A percentile compares a stretch with the other conserved stretches of the same genome.
phyloP scores from a whole-genome alignment of 2,888 invertebrate species.

The Euplexia lucipara region DNA sequence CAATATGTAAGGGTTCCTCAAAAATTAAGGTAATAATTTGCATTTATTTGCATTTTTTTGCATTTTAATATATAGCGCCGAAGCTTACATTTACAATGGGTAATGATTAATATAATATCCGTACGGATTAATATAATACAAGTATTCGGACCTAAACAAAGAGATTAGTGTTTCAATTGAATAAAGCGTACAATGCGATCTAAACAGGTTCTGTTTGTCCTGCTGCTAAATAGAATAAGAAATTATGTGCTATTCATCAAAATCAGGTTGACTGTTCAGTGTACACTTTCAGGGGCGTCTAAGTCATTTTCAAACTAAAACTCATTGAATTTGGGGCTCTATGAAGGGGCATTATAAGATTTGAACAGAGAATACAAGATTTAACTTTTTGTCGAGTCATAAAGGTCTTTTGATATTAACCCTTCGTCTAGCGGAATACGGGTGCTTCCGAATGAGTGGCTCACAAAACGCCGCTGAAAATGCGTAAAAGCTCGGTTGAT shows the following conservation, averaged over 20 bases:
- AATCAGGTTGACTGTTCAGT: conserved; percentile 56
- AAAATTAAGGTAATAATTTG: conserved; percentile 35
- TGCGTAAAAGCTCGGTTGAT: conserved; percentile 78
- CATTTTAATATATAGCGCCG: conserved; percentile 1
- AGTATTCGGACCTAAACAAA: conserved; percentile 44
- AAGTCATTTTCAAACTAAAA: conserved; percentile 55
- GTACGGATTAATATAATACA: conserved; percentile 35
- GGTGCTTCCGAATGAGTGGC: conserved; percentile 70
- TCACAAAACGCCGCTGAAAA: conserved; percentile 80
- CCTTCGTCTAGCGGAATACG: conserved; percentile 66
- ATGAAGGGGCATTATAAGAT: conserved; percentile 62
- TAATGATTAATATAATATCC: conserved; percentile 37
- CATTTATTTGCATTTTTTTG: conserved; percentile 26
- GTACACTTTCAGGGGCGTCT: conserved; percentile 53
- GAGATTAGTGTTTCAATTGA: conserved; percentile 59
- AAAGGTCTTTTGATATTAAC: conserved; percentile 72
- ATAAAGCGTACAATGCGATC: conserved; percentile 66
- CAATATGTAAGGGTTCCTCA: neutral
- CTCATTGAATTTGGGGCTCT: conserved; percentile 56
- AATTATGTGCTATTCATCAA: conserved; percentile 76
- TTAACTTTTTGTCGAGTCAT: conserved; percentile 64
- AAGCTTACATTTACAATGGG: conserved; percentile 15
- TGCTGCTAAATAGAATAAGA: conserved; percentile 68
- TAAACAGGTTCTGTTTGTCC: conserved; percentile 75
- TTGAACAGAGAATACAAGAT: conserved; percentile 60